Conservation (phyloP, 1,140 invertebrate species). For the Forficula auricularia region DNA sequence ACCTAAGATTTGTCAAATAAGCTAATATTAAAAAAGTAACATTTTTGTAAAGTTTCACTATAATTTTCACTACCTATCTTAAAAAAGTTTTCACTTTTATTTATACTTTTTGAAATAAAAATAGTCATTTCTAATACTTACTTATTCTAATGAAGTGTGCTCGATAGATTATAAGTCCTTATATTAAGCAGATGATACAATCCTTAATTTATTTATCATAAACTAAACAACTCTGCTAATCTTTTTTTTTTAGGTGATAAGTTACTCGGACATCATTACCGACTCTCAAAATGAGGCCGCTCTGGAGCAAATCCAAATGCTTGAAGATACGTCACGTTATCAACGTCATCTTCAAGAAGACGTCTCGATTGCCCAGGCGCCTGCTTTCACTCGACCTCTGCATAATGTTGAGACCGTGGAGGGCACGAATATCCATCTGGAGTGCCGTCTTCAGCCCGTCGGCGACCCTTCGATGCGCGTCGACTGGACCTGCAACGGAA, state of each 20-base stretch:
- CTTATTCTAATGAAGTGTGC: too few species aligned
- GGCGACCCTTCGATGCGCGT: constrained; percentile 89
- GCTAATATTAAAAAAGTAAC: too few species aligned
- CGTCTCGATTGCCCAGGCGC: constrained; percentile 59
- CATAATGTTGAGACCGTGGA: constrained; percentile 84
- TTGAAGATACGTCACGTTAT: constrained; percentile 72
- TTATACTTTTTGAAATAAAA: too few species aligned
- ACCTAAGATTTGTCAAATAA: too few species aligned
- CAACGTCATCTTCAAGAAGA: constrained; percentile 53
- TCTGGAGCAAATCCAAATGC: constrained; percentile 80
- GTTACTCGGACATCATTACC: constrained; percentile 68
- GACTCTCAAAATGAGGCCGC: constrained; percentile 91
- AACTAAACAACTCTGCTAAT: too few species aligned
- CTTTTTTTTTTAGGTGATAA: constrained; percentile 35
- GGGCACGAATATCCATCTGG: constrained; percentile 80
- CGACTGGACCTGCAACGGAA: constrained; percentile 93
- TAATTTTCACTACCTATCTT: too few species aligned
- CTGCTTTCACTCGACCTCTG: constrained; percentile 69
- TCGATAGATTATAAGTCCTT: too few species aligned
- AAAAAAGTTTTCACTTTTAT: too few species aligned
- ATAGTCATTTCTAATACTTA: too few species aligned
- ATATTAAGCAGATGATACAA: too few species aligned
- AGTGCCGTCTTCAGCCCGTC: constrained; percentile 80
- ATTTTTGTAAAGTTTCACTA: too few species aligned
- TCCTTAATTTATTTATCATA: too few species aligned